Evolutionary conservation across 1,140 invertebrate genomes (phyloP), one percentile per base, ranked within the genome.

Genomic region (Monomorium pharaonis): DNA sequence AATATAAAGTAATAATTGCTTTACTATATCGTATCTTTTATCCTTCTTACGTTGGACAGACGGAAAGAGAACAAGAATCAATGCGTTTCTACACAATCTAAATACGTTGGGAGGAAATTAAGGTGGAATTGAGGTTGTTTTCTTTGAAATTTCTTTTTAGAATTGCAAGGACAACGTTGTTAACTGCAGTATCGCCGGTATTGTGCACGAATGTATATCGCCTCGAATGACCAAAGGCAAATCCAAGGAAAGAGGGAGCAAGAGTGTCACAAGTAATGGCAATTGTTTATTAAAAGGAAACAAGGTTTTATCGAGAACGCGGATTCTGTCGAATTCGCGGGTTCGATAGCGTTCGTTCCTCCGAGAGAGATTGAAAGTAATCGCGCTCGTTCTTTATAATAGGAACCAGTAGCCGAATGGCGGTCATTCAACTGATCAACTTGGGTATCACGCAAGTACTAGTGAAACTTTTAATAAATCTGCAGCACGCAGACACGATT

Each of bases 401-500:
- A 95, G 95, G 91, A 77, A 94, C 90, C 67, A 93, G 92, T 75
- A 91, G 93, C 70, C 92, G 92, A 81, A 81, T 92, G 58, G 93
- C 94, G 47, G 91, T 96, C 70, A 91, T 87, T 70, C 95, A 95
- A 87, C 88, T 95, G 56, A 94, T 95, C 44, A 93, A 94, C 77
- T 86, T 94, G 51, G 95, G 95, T 76, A 94, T 94, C 47, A 94
- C 95, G 62, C 93, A 95, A 87, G 89, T 94, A 75, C 85, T 96
- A 33, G 93, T 95, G 77, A 95, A 95, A 88, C 88, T 95, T 51
- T 86, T 96, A 70, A 92, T 93, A 63, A 94, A 92, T 84, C 92
- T 92, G 44, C 93, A 95, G 51, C 90, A 93, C 65, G 84, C 89
- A 69, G 95, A 95, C 67, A 93, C 88, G 16, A 89, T 92, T 30